These are phyloP conservation scores for Ophthalmolycus amberensis DNA, from an alignment of 2,113 vertebrate genomes.

Conservation along the genomic window DNA sequence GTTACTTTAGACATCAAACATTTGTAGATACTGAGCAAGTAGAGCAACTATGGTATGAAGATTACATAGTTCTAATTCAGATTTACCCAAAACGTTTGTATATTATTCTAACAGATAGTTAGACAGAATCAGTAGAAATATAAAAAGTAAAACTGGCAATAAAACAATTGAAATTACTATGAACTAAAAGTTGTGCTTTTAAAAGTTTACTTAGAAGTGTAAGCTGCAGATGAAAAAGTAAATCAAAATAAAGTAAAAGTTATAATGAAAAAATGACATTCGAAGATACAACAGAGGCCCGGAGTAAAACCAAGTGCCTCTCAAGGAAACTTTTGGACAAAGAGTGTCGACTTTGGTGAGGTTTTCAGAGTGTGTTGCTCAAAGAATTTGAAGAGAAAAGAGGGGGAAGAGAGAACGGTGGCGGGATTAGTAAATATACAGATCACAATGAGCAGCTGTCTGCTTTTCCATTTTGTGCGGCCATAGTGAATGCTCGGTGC, in stretches of 20 bases:
- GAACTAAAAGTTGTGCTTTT: neutral
- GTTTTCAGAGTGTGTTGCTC: slow-evolving; percentile 48
- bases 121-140: neutral
- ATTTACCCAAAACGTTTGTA: neutral
- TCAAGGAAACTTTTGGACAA: slow-evolving; percentile 81
- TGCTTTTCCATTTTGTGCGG: slow-evolving; percentile 65
- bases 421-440: slow-evolving; percentile 42
- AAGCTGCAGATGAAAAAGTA: neutral
- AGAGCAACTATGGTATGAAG: neutral
- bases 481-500: slow-evolving; percentile 27
- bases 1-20: neutral
- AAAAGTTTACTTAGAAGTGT: neutral
- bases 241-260: neutral
- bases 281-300: slow-evolving; percentile 63
- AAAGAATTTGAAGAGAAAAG: slow-evolving; percentile 50
- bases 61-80: neutral
- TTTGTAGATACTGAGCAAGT: neutral
- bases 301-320: slow-evolving; percentile 59
- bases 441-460: slow-evolving; percentile 17
- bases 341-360: slow-evolving; percentile 70
- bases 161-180: neutral
- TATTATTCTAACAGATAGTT: neutral
- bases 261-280: slow-evolving; percentile 32
- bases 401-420: neutral
- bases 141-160: neutral